Base-by-base conservation (phyloP, 2,888 invertebrate species). In the Thecophora atra region DNA sequence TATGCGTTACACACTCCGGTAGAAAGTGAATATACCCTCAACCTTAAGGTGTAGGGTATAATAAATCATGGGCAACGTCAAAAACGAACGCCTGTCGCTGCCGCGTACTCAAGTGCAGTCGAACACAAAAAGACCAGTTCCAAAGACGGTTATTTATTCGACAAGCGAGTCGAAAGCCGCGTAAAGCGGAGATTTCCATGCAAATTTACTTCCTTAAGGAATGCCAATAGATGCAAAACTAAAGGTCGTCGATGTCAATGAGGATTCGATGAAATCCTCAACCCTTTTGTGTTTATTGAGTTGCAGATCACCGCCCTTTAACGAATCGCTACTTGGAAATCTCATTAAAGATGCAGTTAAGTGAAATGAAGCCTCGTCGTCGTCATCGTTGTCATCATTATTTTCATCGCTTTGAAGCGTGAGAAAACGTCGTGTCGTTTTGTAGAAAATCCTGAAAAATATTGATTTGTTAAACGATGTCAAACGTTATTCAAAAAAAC, bases 391-490 rank as follows among this genome's bases (percentile, higher is more conserved):
- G 21, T 54, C 21, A 54, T 21, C 54, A 8, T 54, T 11, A 24
- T 58, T 28, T 24, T n/a, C 13, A 56, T 56, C 26, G 26, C 56
- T 19, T 24, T n/a, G 24, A 44, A 64, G 26, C 64, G 64, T 64
- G 64, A 64, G 64, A 64, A 64, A 64, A 64, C 47, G 26, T 47
- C 47, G 24, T n/a, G n/a, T 42, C 47, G 26, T 64, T 47, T 64
- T 47, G 24, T 7, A 21, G 19, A 6, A 47, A 58, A 58, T 28
- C 26, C 21, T 42, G 13, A 64, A 47, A 64, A 24, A 28, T 21
- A 62, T n/a, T 62, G 30, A 62, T 62, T 37, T 44, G 60, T 30
- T 60, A 60, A 60, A 60, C 30, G 60, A 60, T 60, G 30, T 6
- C n/a, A n/a, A 30, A 1, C 8, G 7, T n/a, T 47, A 47, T 17